phyloP scores from a whole-genome alignment of 2,113 vertebrate species.

The Phoenicopterus ruber region DNA sequence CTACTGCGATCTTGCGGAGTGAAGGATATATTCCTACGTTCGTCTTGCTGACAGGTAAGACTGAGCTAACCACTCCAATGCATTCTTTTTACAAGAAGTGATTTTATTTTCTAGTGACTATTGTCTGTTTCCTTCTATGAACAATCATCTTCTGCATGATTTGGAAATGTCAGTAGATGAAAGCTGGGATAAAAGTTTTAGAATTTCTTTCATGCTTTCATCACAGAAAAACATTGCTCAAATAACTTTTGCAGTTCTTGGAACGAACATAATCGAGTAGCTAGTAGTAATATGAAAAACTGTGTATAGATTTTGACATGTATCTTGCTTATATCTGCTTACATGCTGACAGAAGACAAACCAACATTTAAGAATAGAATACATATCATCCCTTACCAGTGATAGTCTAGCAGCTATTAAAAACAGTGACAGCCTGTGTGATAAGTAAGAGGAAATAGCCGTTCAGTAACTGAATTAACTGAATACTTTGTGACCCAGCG shows the following conservation, averaged over 20 bases:
- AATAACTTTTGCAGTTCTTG: neutral
- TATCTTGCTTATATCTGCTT: neutral
- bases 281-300: neutral
- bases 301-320: neutral
- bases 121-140: neutral
- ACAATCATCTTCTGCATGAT: neutral
- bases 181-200: neutral
- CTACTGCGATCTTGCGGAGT: conserved; percentile 21
- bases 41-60: conserved; percentile 72
- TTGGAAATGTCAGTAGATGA: neutral
- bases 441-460: conserved; percentile 19
- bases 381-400: neutral
- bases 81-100: neutral
- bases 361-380: neutral
- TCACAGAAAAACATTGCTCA: neutral
- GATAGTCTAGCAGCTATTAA: neutral
- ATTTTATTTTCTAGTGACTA: neutral
- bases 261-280: neutral
- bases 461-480: neutral
- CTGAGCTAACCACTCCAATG: neutral
- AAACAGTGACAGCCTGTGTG: neutral
- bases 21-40: conserved; percentile 24
- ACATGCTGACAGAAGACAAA: neutral
- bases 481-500: neutral
- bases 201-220: neutral